Conservation (phyloP, 2,797 vertebrate species). For the Phataginus tricuspis region DNA sequence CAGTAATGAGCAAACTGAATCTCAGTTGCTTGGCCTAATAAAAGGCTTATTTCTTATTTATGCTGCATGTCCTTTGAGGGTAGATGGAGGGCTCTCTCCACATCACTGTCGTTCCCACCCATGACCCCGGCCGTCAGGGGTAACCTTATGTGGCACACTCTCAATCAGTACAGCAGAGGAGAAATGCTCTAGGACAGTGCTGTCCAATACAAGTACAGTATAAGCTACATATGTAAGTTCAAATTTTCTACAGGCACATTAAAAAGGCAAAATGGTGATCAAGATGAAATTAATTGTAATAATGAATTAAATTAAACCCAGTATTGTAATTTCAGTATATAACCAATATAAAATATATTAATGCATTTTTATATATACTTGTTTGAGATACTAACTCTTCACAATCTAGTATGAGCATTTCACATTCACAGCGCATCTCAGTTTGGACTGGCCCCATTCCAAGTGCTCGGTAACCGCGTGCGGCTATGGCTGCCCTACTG, state of each 20-base stretch:
- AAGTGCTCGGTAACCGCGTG: not conserved
- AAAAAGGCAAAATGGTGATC: not conserved
- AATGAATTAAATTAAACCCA: not conserved
- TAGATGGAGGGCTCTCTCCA: not conserved
- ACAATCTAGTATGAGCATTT: not conserved
- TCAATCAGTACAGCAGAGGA: not conserved
- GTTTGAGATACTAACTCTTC: not conserved
- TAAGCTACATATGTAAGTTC: not conserved
- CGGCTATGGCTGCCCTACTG: not conserved
- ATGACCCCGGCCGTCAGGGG: not conserved
- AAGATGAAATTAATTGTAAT: constrained; percentile 1
- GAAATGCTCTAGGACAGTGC: not conserved
- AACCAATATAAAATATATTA: not conserved
- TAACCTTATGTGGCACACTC: not conserved
- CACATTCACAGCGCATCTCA: not conserved
- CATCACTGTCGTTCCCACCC: not conserved
- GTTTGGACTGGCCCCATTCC: not conserved
- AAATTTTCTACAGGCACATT: not conserved
- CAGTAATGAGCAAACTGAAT: not conserved
- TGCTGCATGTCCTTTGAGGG: not conserved
- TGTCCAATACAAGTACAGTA: not conserved
- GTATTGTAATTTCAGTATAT: not conserved
- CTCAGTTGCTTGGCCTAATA: not conserved
- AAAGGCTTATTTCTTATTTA: not conserved
- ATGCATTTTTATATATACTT: not conserved